Base-by-base conservation (phyloP, 2,797 vertebrate genomes). In the Xenops minutus region DNA sequence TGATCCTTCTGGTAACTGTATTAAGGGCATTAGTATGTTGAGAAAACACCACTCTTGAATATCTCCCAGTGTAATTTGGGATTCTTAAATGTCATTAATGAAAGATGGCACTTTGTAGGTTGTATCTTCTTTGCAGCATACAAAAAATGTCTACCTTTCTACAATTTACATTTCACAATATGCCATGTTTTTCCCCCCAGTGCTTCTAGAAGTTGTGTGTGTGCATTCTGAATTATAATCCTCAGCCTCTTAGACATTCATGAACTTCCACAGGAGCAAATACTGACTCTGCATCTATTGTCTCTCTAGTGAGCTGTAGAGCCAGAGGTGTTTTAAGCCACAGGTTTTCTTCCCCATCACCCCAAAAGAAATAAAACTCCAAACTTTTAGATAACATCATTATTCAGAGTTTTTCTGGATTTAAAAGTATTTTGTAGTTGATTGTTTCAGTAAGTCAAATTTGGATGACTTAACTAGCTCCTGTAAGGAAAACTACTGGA, bases 11-110 rank as follows among this genome's bases (percentile, higher is more conserved):
- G 97, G 93, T 98, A 97, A 97, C 97, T 97, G 96, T 94, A 93
- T 96, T 97, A 98, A 98, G 98, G 98, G 98, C 98, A 98, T 98
- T 98, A 98, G 92, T 95, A 96, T 95, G 88, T 96, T 95, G 97
- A 98, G 96, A 97, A 96, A 97, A 97, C 96, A 98, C 97, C 97
- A 97, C 98, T 97, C 90, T 97, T 95, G 52, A 95, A 52, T 95
- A 92, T 96, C 73, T 97, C 97, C 96, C 95, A 91, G 80, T 96
- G 89, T 85, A 89, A 81, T 73, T 49, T 94, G 97, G 95, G 97
- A 93, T 96, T 95, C 94, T 76, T 97, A 89, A 88, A 89, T 85
- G 95, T 97, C 96, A 81, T 67, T 85, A 46, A 89, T 62, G 74
- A 95, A 95, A 97, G 91, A 95, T 92, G 93, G 96, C 97, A 95